Percentiles rank a stretch among this genome's conserved stretches.
phyloP scores from a whole-genome alignment of 2,888 invertebrate species.

The Ophion ellenae region DNA sequence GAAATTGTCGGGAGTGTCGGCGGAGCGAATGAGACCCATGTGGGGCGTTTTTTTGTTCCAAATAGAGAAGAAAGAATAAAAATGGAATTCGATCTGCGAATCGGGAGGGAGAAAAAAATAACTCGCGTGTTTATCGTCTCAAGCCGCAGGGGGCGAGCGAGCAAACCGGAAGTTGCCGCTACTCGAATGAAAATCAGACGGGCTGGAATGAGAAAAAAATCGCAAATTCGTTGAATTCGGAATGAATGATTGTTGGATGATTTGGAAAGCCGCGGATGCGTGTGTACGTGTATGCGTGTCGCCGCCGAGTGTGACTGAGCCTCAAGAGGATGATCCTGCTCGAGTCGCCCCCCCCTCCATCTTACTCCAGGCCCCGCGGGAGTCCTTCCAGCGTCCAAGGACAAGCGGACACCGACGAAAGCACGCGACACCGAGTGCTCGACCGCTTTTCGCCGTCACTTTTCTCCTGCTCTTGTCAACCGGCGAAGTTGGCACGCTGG shows the following conservation, averaged over 20 bases:
- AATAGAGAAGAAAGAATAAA: neutral
- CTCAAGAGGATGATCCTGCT: slow-evolving; percentile 36
- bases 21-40: slow-evolving; percentile 32
- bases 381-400: slow-evolving; percentile 35
- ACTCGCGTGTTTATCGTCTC: neutral
- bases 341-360: neutral
- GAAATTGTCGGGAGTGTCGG: no score
- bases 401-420: slow-evolving; percentile 6
- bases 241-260: neutral
- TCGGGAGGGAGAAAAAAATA: neutral
- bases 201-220: no score
- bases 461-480: no score
- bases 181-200: neutral
- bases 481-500: no score
- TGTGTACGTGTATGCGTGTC: slow-evolving; percentile 10
- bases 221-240: no score
- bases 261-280: neutral
- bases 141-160: neutral
- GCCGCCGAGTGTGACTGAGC: slow-evolving; percentile 39
- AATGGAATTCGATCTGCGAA: neutral
- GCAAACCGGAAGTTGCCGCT: neutral
- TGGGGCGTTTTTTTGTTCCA: slow-evolving; percentile 32
- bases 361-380: slow-evolving; percentile 38
- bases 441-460: neutral
- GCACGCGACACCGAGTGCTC: slow-evolving; percentile 21